These are phyloP conservation scores for Tachina grossa DNA, from an alignment of 2,888 invertebrate species.

Conservation along the genomic window DNA sequence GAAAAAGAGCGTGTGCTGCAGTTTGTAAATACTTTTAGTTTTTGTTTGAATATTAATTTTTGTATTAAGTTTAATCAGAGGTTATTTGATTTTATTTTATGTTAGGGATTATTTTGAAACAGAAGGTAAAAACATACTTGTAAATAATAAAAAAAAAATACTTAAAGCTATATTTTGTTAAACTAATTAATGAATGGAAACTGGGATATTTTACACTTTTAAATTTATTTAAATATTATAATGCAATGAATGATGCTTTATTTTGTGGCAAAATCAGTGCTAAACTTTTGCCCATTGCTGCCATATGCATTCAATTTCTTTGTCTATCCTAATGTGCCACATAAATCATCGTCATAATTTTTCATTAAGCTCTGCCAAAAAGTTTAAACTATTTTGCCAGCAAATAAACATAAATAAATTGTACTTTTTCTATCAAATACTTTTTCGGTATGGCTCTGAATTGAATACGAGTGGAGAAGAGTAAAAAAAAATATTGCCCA, in stretches of 20 bases:
- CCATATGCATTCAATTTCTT: too few relatives aligned
- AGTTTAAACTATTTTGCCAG: neutral
- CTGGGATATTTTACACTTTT: too few relatives aligned
- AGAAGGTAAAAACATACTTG: neutral
- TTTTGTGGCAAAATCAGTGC: too few relatives aligned
- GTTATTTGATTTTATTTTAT: slow-evolving; percentile 1
- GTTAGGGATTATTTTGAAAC: neutral
- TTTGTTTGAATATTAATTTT: neutral
- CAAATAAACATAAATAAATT: neutral
- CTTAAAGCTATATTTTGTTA: neutral
- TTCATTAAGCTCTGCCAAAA: neutral
- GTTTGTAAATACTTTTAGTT: neutral
- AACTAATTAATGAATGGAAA: too few relatives aligned
- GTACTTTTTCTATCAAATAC: neutral
- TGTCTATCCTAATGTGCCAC: too few relatives aligned
- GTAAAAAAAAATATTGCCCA: slow-evolving; percentile 3
- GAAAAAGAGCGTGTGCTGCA: slow-evolving; percentile 11
- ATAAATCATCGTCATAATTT: neutral
- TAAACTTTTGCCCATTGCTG: too few relatives aligned
- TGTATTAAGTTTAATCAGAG: slow-evolving; percentile 2
- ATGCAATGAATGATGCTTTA: too few relatives aligned
- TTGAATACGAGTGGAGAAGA: slow-evolving; percentile 1
- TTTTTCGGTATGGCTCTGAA: slow-evolving; percentile 19
- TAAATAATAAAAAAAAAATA: neutral
- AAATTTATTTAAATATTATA: too few relatives aligned